Percentiles rank a stretch among this genome's conserved stretches.
Evolutionary conservation across 2,888 invertebrate species (phyloP).

Genomic region (Nebria salina): DNA sequence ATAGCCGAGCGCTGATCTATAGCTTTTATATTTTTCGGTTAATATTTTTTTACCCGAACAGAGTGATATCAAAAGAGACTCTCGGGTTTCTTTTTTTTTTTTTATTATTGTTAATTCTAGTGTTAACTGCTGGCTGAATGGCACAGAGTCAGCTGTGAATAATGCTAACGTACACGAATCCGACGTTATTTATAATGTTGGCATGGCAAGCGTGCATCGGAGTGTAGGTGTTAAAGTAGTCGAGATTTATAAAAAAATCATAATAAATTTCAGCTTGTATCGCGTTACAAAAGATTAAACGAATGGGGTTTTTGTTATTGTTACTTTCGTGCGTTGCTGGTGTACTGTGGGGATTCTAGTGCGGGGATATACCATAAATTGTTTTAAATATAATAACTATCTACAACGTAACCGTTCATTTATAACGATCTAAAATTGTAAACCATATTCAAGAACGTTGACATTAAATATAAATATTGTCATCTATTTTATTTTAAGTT

Average conservation of each 20-base stretch:
- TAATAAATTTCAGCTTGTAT: conserved; percentile 17
- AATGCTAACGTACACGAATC: conserved; percentile 23
- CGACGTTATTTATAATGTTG: conserved; percentile 41
- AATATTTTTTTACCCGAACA: conserved; percentile 33
- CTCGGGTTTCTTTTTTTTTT: background rate
- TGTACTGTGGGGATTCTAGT: background rate
- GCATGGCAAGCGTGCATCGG: conserved; percentile 37
- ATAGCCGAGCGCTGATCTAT: conserved; percentile 42
- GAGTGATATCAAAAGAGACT: conserved; percentile 19
- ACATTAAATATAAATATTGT: background rate
- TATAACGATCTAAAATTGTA: background rate
- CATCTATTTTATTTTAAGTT: no score
- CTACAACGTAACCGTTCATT: background rate
- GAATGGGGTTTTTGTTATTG: conserved; percentile 1
- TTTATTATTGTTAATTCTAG: conserved; percentile 43
- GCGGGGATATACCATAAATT: background rate
- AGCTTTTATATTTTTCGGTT: conserved; percentile 47
- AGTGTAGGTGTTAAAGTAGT: conserved; percentile 45
- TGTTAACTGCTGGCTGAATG: conserved; percentile 45
- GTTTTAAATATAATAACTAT: background rate
- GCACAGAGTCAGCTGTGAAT: conserved; percentile 42
- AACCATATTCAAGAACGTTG: background rate
- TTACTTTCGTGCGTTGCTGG: background rate
- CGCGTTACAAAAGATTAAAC: background rate
- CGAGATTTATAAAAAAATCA: conserved; percentile 12